Conservation (phyloP, 2,888 invertebrate species). For the Elmis aenea region DNA sequence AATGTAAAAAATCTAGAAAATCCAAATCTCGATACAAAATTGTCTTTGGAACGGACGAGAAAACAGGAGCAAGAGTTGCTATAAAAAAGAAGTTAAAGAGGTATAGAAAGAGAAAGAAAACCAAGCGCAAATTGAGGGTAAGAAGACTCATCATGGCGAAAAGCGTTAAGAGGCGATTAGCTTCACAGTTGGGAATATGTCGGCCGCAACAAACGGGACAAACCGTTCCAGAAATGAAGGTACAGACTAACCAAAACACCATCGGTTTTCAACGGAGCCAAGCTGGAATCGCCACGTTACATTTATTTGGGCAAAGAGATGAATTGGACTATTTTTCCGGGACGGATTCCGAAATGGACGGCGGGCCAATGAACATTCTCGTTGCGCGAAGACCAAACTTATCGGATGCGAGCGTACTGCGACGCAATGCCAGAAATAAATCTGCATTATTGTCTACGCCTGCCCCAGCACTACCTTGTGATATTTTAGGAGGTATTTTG, state of each 20-base stretch:
- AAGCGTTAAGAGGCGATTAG: constrained; percentile 50
- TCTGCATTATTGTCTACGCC: constrained; percentile 45
- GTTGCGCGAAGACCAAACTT: constrained; percentile 48
- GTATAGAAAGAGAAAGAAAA: constrained; percentile 15
- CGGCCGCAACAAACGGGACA: constrained; percentile 38
- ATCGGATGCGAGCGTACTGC: constrained; percentile 39
- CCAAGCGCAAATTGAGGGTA: constrained; percentile 11
- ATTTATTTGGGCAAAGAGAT: constrained; percentile 63
- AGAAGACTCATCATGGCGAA: constrained; percentile 26
- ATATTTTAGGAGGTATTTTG: constrained; percentile 66
- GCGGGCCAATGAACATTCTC: constrained; percentile 42
- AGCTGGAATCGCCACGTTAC: constrained; percentile 53
- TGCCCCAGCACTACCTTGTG: constrained; percentile 49
- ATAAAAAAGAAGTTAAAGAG: constrained; percentile 45
- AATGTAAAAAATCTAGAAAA: constrained; percentile 27
- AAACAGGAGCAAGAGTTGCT: constrained; percentile 56
- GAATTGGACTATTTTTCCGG: constrained; percentile 66
- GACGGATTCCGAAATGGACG: constrained; percentile 46
- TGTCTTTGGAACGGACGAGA: constrained; percentile 60
- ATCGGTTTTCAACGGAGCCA: constrained; percentile 33
- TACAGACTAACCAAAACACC: constrained; percentile 10
- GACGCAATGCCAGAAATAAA: constrained; percentile 47
- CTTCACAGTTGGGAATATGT: constrained; percentile 50
- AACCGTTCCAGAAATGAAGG: constrained; percentile 35
- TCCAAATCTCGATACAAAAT: constrained; percentile 54